Base-by-base conservation (phyloP, 2,113 vertebrate genomes). In the Pangasianodon gigas region DNA sequence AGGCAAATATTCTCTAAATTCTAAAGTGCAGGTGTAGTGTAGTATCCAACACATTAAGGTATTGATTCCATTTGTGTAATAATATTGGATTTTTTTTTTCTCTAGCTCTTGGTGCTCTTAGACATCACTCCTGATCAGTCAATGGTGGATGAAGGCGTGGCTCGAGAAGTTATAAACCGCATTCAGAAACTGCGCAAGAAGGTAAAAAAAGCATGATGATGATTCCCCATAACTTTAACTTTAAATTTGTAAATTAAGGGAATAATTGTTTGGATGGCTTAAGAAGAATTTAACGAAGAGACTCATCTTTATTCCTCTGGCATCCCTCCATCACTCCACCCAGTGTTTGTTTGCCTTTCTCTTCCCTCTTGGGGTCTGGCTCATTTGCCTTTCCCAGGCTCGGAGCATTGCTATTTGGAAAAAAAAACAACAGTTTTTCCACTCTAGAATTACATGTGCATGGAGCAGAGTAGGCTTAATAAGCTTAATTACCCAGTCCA, bases 171-270 rank as follows among this genome's bases (percentile, higher is more conserved):
- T 92, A 99, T 99, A 92, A 99, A 99, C 94, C 98, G 98, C 92
- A 98, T 99, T 93, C 98, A 99, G 96, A 99, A 99, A 92, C 97
- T 99, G 87, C 97, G 98, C 60, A 99, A 99, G 94, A 99, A 99
- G 98, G 98, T 98, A 74, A 89, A 11, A 89, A 16, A 32, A 1
- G 29, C 62, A 29, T 14, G 19, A 24, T 7, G 5, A 37, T 8
- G 41, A 48, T 16, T 24, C 48, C 21, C 5, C 21, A 41, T n/a
- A n/a, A n/a, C n/a, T n/a, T 32, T 21, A 13, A 37, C 41, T 29
- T 37, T 37, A 37, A 37, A 37, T 37, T 37, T 37, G 4, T 19
- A 13, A 26, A n/a, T 9, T 18, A 26, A 46, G 26, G 37, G 6
- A 60, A 14, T 32, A 44, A 46, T 18, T 41, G 69, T 71, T 41